phyloP scores from a whole-genome alignment of 2,797 vertebrate species.

The Columba guinea region DNA sequence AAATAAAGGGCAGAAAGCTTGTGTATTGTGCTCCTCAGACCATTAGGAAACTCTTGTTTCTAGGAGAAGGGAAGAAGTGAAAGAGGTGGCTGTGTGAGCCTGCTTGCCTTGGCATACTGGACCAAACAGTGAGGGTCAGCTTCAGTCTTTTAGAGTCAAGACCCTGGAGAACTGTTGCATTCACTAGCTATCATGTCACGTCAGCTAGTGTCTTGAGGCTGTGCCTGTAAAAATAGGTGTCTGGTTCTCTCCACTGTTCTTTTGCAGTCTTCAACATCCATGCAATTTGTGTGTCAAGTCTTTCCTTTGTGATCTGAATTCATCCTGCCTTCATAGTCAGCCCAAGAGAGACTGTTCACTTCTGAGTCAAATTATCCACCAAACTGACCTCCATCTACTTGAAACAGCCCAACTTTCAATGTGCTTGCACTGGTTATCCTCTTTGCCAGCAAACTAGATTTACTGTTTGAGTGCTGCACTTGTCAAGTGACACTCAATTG shows the following conservation, averaged over 20 bases:
- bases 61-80: neutral
- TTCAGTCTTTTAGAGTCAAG: neutral
- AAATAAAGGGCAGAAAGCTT: neutral
- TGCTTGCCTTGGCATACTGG: neutral
- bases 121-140: neutral
- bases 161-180: neutral
- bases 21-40: neutral
- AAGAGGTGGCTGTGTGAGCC: neutral
- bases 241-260: neutral
- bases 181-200: neutral
- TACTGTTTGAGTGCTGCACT: neutral
- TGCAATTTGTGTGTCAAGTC: neutral
- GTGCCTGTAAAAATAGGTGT: neutral
- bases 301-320: neutral
- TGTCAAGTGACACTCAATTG: fast-evolving
- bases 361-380: neutral
- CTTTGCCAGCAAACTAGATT: neutral
- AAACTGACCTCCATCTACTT: neutral
- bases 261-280: neutral
- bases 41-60: neutral
- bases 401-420: neutral
- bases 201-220: neutral
- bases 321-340: neutral
- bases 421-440: neutral
- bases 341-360: neutral